Percentiles rank a stretch among this genome's conserved stretches.
These are phyloP conservation scores for Tenualosa ilisha DNA, from an alignment of 2,797 vertebrate species.

Conservation along the genomic window DNA sequence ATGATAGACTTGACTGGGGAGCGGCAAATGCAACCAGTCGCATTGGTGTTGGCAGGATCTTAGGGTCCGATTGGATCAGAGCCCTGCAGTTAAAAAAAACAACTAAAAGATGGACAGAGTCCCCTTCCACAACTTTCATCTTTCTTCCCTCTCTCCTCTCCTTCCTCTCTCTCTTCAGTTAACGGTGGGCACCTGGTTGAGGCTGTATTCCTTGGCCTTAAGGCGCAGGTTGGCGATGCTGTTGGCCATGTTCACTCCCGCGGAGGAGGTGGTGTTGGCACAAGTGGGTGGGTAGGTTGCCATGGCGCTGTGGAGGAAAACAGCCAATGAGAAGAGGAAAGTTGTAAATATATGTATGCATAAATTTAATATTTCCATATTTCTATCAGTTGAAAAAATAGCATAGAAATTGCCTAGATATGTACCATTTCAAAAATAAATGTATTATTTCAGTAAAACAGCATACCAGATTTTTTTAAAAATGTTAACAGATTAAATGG, in stretches of 20 bases:
- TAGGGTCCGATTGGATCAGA: not conserved
- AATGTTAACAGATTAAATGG: not conserved
- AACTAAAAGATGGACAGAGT: conserved; percentile 46
- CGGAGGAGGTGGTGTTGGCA: conserved; percentile 89
- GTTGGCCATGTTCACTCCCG: conserved; percentile 98
- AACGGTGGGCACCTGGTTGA: conserved; percentile 97
- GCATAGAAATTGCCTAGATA: not conserved
- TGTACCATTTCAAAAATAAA: too few species aligned
- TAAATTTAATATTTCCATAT: not conserved
- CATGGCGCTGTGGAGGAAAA: conserved; percentile 85
- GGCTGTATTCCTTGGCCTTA: conserved; percentile 99
- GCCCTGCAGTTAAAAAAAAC: not conserved
- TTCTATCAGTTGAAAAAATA: not conserved
- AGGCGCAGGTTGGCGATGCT: conserved; percentile 99
- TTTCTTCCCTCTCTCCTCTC: conserved; percentile 55
- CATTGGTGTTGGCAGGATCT: conserved; percentile 19
- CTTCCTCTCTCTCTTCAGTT: conserved; percentile 76
- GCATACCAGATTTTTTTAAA: not conserved
- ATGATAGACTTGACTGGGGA: not conserved
- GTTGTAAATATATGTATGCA: conserved; percentile 17
- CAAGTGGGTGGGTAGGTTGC: conserved; percentile 92
- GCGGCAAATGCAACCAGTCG: not conserved
- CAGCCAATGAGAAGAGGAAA: conserved; percentile 52
- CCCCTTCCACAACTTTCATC: conserved; percentile 27
- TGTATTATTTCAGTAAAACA: too few species aligned